phyloP scores from a whole-genome alignment of 2,797 vertebrate genomes.

The Diglossa cyanea region DNA sequence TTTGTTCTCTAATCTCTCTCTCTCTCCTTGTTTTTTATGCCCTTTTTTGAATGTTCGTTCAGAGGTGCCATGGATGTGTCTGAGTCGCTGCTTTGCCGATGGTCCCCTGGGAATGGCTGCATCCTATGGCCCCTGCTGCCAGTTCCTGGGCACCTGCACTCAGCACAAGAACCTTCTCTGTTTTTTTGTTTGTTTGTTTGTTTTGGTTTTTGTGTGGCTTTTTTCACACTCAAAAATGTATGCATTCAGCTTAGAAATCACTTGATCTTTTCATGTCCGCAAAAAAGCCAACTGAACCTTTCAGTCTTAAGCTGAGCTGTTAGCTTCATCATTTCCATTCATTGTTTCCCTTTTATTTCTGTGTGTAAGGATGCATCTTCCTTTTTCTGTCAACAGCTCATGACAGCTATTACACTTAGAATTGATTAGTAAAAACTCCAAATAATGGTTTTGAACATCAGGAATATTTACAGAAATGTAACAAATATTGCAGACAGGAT shows the following conservation, averaged over 20 bases:
- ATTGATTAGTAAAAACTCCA: background rate
- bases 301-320: background rate
- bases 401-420: background rate
- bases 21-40: background rate
- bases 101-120: background rate
- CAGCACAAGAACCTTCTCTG: background rate
- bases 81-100: accelerated
- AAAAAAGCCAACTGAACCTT: background rate
- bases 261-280: background rate
- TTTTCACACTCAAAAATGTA: background rate
- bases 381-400: background rate
- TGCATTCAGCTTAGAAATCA: background rate
- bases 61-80: accelerated
- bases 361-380: background rate
- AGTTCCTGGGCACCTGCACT: background rate
- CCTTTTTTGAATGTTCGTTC: background rate
- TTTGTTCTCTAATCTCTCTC: background rate
- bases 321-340: background rate
- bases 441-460: background rate
- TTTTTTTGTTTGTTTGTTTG: background rate
- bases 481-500: background rate
- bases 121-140: no score
- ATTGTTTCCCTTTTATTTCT: background rate
- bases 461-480: background rate
- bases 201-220: background rate